Conservation (phyloP, 2,113 vertebrate genomes). For the Antennarius striatus region DNA sequence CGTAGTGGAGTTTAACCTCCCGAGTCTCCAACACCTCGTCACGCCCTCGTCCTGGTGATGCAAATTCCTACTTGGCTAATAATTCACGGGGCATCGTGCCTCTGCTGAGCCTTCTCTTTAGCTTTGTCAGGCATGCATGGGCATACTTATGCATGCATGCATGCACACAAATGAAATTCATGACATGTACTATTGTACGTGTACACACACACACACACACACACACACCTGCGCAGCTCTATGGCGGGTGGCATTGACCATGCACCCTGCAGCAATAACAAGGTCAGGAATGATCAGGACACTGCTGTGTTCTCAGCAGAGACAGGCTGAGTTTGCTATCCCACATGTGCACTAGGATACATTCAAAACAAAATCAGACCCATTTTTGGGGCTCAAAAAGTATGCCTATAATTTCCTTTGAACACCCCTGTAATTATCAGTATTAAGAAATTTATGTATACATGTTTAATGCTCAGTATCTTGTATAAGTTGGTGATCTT, state of each 20-base stretch:
- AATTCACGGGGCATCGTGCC: slow-evolving; percentile 34
- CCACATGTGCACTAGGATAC: slow-evolving; percentile 11
- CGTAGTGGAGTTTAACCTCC: slow-evolving; percentile 50
- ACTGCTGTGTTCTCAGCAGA: slow-evolving; percentile 51
- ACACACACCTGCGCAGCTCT: slow-evolving; percentile 41
- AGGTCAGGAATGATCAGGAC: slow-evolving; percentile 68
- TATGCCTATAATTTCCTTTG: too few relatives aligned
- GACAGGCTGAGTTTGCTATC: slow-evolving; percentile 42
- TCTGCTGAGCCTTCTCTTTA: slow-evolving; percentile 13
- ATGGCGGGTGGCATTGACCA: slow-evolving; percentile 62
- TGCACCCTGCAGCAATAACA: slow-evolving; percentile 57
- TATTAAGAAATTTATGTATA: too few relatives aligned
- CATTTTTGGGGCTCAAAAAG: not conserved
- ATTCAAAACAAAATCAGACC: slow-evolving; percentile 11
- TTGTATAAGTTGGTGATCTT: too few relatives aligned
- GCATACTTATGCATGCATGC: slow-evolving; percentile 22
- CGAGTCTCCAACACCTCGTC: slow-evolving; percentile 53
- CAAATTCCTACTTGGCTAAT: slow-evolving; percentile 58
- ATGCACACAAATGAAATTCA: slow-evolving; percentile 4
- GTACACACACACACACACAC: slow-evolving; percentile 21
- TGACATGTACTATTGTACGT: slow-evolving; percentile 9
- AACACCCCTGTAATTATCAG: too few relatives aligned
- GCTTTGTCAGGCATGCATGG: slow-evolving; percentile 22
- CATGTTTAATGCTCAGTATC: too few relatives aligned
- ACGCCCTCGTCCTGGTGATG: slow-evolving; percentile 60